phyloP scores from a whole-genome alignment of 2,797 vertebrate genomes.

The Ptychobarbus kaznakovi region DNA sequence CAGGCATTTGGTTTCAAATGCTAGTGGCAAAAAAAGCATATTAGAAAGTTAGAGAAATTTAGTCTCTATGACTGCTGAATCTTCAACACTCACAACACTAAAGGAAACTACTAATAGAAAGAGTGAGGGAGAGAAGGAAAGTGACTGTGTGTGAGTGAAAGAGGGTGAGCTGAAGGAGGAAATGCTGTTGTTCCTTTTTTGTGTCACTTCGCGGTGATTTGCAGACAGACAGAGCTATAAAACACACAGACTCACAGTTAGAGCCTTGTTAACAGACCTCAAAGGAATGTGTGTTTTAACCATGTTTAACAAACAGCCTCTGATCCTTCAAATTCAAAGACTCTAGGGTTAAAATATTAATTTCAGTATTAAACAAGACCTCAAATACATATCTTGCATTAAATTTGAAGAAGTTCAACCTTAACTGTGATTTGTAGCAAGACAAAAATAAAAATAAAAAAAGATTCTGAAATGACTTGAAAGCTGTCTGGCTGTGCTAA shows the following conservation, averaged over 20 bases:
- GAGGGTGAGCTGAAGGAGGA: slow-evolving; percentile 46
- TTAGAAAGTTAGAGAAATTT: not conserved
- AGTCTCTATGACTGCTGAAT: not conserved
- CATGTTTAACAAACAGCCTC: slow-evolving; percentile 4
- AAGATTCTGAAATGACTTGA: slow-evolving; percentile 54
- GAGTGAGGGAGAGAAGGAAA: not conserved
- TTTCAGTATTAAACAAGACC: not conserved
- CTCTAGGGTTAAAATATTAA: slow-evolving; percentile 4
- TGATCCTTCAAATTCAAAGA: slow-evolving; percentile 6
- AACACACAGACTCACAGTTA: slow-evolving; percentile 43
- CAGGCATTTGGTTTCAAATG: not conserved
- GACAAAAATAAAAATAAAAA: not conserved
- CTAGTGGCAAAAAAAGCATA: not conserved
- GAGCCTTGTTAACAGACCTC: slow-evolving; percentile 9
- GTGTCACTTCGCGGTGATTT: slow-evolving; percentile 49
- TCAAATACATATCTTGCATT: slow-evolving; percentile 1
- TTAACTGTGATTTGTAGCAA: not conserved
- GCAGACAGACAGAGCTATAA: slow-evolving; percentile 35
- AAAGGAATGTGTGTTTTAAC: slow-evolving; percentile 7
- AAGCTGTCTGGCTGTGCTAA: slow-evolving; percentile 57
- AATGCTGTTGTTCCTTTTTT: slow-evolving; percentile 48
- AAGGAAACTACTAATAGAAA: slow-evolving; percentile 4
- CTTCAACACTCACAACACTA: not conserved
- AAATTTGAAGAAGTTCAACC: not conserved
- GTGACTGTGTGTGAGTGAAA: slow-evolving; percentile 12